Base-by-base conservation (phyloP, 2,797 vertebrate species). In the Pangasius larnaudii region DNA sequence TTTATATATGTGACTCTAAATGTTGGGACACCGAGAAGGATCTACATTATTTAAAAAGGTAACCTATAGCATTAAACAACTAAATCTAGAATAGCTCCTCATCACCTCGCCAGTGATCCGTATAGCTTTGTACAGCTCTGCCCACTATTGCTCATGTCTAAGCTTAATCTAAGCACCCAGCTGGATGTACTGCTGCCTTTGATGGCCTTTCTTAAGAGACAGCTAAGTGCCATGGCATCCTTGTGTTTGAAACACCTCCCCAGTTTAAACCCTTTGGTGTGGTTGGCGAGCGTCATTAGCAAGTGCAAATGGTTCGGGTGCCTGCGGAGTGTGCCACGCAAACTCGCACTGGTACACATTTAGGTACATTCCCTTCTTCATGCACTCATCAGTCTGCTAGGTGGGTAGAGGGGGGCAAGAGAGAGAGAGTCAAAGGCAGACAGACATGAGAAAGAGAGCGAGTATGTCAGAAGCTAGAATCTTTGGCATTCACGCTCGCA, bases 401-500 rank as follows among this genome's bases (percentile, higher is more conserved):
- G 53, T 16, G 71, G 59, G 49, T 61, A 33, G 56, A 85, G 67
- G 79, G 22, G 58, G 39, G 39, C 0, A 30, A 53, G 58, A 67
- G 39, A 27, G 56, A 75, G 33, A 86, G 77, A 72, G 30, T 39
- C 59, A 71, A 36, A 42, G 71, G 22, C 6, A 67, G n/a, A 85
- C 16, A 69, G 78, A 82, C 30, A 82, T 33, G 42, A 82, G 78
- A 72, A 27, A 63, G 56, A 61, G 67, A 72, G 61, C 75, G 79
- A 87, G 72, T 88, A 77, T 63, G 91, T 89, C 88, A 72, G 7
- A 92, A 94, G 93, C 91, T 88, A 82, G 42, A 91, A 90, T 91
- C 88, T 90, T 91, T 91, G 93, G 82, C 88, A 88, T 93, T 90
- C 74, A 69, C 42, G 91, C 89, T 93, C 89, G 91, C 92, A 90